Evolutionary conservation across 2,888 invertebrate species (phyloP).

Genomic region (Gandaritis pyraliata): DNA sequence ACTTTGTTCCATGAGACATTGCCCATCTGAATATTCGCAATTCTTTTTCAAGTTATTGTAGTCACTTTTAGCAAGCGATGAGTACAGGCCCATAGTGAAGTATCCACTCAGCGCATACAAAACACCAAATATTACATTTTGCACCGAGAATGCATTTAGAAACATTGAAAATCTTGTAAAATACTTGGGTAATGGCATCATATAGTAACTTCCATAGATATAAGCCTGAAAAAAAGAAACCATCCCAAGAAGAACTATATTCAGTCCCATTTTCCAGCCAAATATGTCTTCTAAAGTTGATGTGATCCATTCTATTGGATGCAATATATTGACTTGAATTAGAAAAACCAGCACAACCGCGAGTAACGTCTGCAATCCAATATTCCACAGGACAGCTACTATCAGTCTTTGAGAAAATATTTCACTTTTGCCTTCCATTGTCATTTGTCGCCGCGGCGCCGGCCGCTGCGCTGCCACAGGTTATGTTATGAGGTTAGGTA

Average conservation of each 20-base stretch:
- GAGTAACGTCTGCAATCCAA: constrained; percentile 82
- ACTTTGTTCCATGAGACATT: constrained; percentile 87
- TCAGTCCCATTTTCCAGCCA: constrained; percentile 87
- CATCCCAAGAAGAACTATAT: constrained; percentile 85
- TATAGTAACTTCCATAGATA: constrained; percentile 88
- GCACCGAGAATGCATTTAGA: constrained; percentile 85
- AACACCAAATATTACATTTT: constrained; percentile 81
- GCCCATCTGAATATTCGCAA: constrained; percentile 74
- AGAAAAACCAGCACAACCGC: constrained; percentile 79
- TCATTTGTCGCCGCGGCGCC: constrained; percentile 56
- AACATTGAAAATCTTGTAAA: constrained; percentile 88
- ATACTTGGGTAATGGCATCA: constrained; percentile 85
- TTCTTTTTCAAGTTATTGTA: constrained; percentile 80
- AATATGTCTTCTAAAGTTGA: constrained; percentile 84
- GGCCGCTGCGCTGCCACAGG: constrained; percentile 22
- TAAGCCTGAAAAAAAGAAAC: constrained; percentile 89
- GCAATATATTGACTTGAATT: constrained; percentile 86
- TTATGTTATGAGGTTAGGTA: too few relatives aligned
- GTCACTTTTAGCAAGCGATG: constrained; percentile 85
- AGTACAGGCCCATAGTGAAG: constrained; percentile 87
- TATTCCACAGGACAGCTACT: constrained; percentile 85
- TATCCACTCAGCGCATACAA: constrained; percentile 87
- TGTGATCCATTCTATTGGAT: constrained; percentile 87
- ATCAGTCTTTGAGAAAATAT: constrained; percentile 85
- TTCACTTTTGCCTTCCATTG: constrained; percentile 78